phyloP scores from a whole-genome alignment of 2,888 invertebrate genomes.

The Aporophyla nigra region DNA sequence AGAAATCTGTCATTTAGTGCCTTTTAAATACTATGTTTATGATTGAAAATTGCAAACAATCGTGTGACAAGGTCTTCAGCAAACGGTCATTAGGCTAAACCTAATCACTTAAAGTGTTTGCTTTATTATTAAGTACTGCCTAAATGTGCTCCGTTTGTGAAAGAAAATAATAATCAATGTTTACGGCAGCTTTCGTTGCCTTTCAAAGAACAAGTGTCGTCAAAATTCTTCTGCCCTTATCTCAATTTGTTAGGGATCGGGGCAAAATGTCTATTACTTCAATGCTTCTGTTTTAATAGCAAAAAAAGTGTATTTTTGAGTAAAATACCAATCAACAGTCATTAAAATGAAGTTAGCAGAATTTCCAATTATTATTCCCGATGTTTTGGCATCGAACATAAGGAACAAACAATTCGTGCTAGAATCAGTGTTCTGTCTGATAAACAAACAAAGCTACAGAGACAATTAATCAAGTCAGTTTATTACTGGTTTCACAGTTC shows the following conservation, averaged over 20 bases:
- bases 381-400: conserved; percentile 13
- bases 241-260: background rate
- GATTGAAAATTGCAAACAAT: conserved; percentile 18
- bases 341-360: background rate
- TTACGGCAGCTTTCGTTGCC: background rate
- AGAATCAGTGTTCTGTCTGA: conserved; percentile 18
- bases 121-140: background rate
- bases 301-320: background rate
- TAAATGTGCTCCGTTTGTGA: background rate
- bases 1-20: background rate
- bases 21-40: conserved; percentile 4
- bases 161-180: background rate
- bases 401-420: conserved; percentile 6
- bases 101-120: conserved; percentile 21
- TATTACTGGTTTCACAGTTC: background rate
- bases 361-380: conserved; percentile 6
- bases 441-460: conserved; percentile 26
- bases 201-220: background rate
- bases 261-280: background rate
- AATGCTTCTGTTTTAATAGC: background rate
- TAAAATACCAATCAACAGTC: background rate
- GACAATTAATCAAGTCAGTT: conserved; percentile 1
- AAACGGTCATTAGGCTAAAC: background rate
- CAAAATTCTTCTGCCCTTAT: background rate
- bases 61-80: background rate